phyloP scores from a whole-genome alignment of 2,888 invertebrate species.

The Entomobrya proxima region DNA sequence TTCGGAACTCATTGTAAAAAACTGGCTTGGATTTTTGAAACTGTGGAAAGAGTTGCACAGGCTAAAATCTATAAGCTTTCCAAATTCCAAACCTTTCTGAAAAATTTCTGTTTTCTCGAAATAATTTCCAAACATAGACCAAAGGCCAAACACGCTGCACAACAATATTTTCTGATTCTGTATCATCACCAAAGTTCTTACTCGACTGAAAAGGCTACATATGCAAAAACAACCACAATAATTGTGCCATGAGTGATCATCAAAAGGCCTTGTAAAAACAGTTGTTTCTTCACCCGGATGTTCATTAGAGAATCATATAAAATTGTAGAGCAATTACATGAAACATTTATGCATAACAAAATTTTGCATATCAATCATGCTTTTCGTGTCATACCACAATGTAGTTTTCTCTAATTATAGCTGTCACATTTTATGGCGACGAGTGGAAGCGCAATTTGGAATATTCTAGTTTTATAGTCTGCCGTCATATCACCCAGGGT shows the following conservation, averaged over 20 bases:
- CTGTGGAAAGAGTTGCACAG: not conserved
- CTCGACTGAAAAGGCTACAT: too few species aligned
- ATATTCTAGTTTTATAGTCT: constrained; percentile 3
- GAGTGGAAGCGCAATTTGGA: not conserved
- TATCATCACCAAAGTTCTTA: too few species aligned
- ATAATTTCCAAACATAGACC: too few species aligned
- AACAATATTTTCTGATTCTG: too few species aligned
- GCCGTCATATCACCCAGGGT: too few species aligned
- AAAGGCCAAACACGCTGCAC: too few species aligned
- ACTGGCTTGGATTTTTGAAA: not conserved
- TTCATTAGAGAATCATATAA: not conserved
- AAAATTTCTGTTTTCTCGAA: too few species aligned
- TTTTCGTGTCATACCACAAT: constrained; percentile 2
- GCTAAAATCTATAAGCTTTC: too few species aligned
- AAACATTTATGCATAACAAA: not conserved
- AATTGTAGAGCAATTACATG: constrained; percentile 6
- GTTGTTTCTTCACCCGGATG: not conserved
- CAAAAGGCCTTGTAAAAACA: not conserved
- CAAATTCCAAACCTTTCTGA: too few species aligned
- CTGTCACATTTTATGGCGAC: not conserved
- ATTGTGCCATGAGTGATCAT: too few species aligned
- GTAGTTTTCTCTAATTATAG: not conserved
- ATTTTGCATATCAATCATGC: constrained; percentile 36
- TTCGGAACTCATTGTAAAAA: not conserved
- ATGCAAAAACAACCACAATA: too few species aligned